Conservation (phyloP, 1,140 invertebrate genomes). For the Calycopis cecrops region DNA sequence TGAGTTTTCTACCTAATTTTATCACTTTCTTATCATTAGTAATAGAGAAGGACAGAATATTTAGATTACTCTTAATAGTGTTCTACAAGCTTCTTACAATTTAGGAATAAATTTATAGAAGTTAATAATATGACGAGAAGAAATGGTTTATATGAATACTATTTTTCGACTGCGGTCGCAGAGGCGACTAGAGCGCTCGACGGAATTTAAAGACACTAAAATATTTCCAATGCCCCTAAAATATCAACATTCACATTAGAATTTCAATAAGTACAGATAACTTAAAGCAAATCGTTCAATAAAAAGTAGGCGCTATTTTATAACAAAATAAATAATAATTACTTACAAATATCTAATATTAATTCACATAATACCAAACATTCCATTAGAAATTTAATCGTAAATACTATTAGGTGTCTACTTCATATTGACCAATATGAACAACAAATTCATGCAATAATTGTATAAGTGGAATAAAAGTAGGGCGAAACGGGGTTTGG, state of each 20-base stretch:
- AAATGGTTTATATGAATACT: no score
- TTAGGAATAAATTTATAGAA: no score
- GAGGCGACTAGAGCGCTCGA: no score
- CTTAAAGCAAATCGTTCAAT: conserved; percentile 32
- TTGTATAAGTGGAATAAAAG: background rate
- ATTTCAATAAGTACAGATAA: conserved; percentile 51
- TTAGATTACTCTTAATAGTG: no score
- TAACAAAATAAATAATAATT: conserved; percentile 49
- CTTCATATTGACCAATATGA: conserved; percentile 51
- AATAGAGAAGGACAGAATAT: no score
- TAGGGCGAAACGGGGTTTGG: conserved; percentile 8
- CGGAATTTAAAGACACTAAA: background rate
- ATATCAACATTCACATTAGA: conserved; percentile 16
- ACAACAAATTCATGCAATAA: conserved; percentile 27
- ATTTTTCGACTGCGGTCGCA: no score
- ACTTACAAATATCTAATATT: conserved; percentile 42
- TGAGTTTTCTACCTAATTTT: no score
- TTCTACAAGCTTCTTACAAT: no score
- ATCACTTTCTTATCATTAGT: no score
- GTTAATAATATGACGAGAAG: no score
- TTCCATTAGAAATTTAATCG: conserved; percentile 56
- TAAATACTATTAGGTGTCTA: conserved; percentile 34
- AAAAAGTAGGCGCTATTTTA: conserved; percentile 48
- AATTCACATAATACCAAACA: conserved; percentile 54
- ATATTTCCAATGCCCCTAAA: conserved; percentile 16